Base-by-base conservation (phyloP, 1,140 invertebrate genomes). In the Copidosoma floridanum region DNA sequence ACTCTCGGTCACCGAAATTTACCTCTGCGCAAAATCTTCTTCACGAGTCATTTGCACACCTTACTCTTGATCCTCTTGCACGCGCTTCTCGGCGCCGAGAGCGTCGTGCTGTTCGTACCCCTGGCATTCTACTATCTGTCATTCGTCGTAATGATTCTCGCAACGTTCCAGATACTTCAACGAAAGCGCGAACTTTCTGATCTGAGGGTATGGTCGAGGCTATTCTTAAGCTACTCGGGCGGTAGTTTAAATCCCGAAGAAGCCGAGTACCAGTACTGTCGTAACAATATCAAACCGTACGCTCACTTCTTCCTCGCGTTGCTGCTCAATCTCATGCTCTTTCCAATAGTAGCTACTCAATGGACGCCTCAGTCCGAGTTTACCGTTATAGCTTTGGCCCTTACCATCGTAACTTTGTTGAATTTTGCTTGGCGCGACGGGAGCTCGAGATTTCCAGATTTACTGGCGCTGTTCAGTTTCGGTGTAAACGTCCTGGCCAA, bases 351-450 rank as follows among this genome's bases (percentile, higher is more conserved):
- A 44, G 83, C 89, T 5, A 85, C 88, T 18, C 84, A 87, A 43
- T 91, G 89, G 84, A 86, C 91, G 3, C 89, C 89, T 0, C 89
- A 92, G 69, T 92, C 91, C 0, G 92, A 94, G 74, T 84, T 94
- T 16, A 89, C 89, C 10, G 83, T 93, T 2, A 69, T 93, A 2
- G 85, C 90, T 0, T 85, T 88, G 16, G 81, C 84, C 20, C 77
- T 91, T 8, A 91, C 90, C 41, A 86, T 91, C 24, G 71, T 91
- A 18, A 91, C 90, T 1, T 76, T 94, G 18, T 77, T 88, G 18
- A 87, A 87, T 3, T 92, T 93, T 57, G 83, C 83, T 70, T 84
- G 85, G 56, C 84, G 78, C 18, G 82, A 83, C 26, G 32, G 7
- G 0, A 75, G 76, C 0, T 78, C 79, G 0, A 81, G 76, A n/a